Evolutionary conservation across 2,888 invertebrate genomes (phyloP), one percentile per base, ranked within the genome.

Genomic region (Erpobdella octoculata): DNA sequence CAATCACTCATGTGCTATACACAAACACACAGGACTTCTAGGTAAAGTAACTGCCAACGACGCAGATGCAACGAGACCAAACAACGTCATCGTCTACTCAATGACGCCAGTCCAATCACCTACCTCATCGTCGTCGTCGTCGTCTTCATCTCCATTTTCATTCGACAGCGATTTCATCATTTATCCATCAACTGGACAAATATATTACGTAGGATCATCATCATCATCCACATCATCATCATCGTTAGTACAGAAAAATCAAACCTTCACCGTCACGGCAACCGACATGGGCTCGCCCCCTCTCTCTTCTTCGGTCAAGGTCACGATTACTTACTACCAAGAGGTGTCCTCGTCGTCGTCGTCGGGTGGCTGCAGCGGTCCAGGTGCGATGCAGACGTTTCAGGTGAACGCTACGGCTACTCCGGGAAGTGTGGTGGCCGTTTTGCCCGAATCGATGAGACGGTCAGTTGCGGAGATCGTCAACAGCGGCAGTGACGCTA

Each of bases 271-370:
- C 46, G 33, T 67, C 25, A 21, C 31, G 46, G 67, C 67, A 1
- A 46, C 41, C 1, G 67, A 67, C 67, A 21, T 38, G 25, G 67
- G 67, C 33, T 46, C 41, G 1, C 67, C 67, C 15, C 12, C 38
- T 25, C 38, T n/a, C 9, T 46, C 41, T 4, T 3, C 67, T 18
- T 1, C 28, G 38, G 41, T 15, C 25, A 18, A n/a, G 41, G 67
- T 67, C 21, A 38, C 37, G 25, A 4, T 67, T 9, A 4, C 8
- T 1, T 53, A 53, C 53, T 21, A 25, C 2, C 53, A 21, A 4
- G 53, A 28, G 8, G 21, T 6, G 1, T 21, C 28, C 21, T 9
- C 53, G 53, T n/a, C 53, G 12, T 41, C 41, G 9, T 9, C 53
- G 53, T 8, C 12, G 53, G 6, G 8, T 21, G 21, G 21, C 1